Evolutionary conservation across 2,113 vertebrate genomes (phyloP).

Genomic region (Pseudopipra pipra): DNA sequence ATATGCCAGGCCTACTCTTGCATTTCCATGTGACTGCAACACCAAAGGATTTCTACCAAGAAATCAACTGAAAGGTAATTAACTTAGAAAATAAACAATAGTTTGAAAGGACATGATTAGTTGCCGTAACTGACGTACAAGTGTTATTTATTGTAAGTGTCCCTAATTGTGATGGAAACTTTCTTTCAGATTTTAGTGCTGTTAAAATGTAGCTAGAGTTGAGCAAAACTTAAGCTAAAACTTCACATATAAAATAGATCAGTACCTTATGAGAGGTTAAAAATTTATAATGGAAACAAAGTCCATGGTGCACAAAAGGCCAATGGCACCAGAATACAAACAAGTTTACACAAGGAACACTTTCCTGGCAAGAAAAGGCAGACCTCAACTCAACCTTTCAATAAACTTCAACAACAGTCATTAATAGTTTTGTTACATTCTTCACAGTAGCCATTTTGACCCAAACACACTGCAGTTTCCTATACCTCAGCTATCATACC

Average conservation of each 20-base stretch:
- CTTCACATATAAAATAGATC: not conserved
- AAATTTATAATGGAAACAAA: not conserved
- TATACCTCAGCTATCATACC: not conserved
- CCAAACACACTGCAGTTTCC: not conserved
- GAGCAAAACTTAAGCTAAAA: not conserved
- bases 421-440: not conserved
- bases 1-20: not conserved
- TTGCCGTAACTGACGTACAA: not conserved
- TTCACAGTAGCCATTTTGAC: not conserved
- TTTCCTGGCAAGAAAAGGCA: not conserved
- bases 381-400: not conserved
- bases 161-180: not conserved
- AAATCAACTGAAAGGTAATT: not conserved
- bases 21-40: fast-evolving
- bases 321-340: not conserved
- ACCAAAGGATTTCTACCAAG: not conserved
- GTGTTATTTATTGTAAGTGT: not conserved
- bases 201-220: not conserved
- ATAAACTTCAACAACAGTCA: not conserved
- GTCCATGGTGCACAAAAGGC: not conserved
- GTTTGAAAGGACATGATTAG: not conserved
- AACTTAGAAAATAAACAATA: not conserved
- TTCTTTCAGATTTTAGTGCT: not conserved
- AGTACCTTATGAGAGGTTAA: not conserved
- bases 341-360: not conserved